phyloP scores from a whole-genome alignment of 1,140 invertebrate species.

The Diorhabda sublineata region DNA sequence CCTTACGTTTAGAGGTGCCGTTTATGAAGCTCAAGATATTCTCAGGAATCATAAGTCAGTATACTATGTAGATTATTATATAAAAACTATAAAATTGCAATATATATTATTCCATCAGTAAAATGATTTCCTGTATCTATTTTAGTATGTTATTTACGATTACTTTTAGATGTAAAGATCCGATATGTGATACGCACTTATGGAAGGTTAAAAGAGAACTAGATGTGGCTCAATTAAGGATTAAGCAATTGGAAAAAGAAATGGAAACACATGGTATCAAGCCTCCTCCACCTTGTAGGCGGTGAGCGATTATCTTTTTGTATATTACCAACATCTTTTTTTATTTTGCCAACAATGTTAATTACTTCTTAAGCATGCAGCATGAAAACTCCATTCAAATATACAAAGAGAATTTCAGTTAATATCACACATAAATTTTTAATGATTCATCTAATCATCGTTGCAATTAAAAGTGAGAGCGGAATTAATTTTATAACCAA shows the following conservation, averaged over 20 bases:
- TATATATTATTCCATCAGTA: too few species aligned
- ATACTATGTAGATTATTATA: neutral
- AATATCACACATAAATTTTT: too few species aligned
- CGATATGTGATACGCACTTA: constrained; percentile 75
- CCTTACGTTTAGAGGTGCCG: constrained; percentile 57
- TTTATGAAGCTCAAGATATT: constrained; percentile 77
- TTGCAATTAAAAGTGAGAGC: too few species aligned
- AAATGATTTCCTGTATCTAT: too few species aligned
- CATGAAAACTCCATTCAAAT: neutral
- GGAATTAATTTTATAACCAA: too few species aligned
- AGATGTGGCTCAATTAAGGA: constrained; percentile 76
- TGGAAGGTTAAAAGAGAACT: constrained; percentile 88
- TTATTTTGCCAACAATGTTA: too few species aligned
- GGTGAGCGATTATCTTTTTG: constrained; percentile 32
- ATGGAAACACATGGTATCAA: constrained; percentile 76
- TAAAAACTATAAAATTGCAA: neutral
- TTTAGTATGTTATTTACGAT: neutral
- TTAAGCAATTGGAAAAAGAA: constrained; percentile 79
- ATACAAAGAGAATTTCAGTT: too few species aligned
- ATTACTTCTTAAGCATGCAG: constrained; percentile 8
- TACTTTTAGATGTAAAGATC: constrained; percentile 61
- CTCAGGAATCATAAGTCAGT: constrained; percentile 46
- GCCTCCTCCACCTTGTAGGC: constrained; percentile 55
- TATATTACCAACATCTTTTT: too few species aligned
- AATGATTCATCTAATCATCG: too few species aligned